These are phyloP conservation scores for Polyodon spathula DNA, from an alignment of 2,113 vertebrate species.

Conservation along the genomic window DNA sequence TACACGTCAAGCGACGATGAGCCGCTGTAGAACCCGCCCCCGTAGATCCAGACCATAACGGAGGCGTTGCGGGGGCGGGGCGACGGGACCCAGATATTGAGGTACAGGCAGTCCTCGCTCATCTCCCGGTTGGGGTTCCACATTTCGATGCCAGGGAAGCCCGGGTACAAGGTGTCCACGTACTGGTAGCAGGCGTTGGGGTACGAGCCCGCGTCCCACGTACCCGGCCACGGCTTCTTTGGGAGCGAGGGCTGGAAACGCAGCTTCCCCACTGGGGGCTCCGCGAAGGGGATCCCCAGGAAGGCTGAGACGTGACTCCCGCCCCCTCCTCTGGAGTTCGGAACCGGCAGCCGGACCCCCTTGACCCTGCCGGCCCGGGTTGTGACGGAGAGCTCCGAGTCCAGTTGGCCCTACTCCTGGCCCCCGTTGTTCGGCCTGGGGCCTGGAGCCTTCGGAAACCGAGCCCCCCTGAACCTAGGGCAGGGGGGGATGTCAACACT, in stretches of 20 bases:
- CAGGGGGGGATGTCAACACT: no score
- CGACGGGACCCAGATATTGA: constrained; percentile 79
- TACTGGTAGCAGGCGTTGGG: constrained; percentile 71
- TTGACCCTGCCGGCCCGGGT: constrained; percentile 58
- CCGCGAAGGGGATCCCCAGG: constrained; percentile 76
- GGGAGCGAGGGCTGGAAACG: constrained; percentile 71
- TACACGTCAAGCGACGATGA: constrained; percentile 82
- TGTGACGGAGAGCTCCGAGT: constrained; percentile 54
- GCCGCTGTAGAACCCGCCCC: constrained; percentile 84
- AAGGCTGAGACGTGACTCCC: constrained; percentile 61
- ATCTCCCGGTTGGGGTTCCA: constrained; percentile 86
- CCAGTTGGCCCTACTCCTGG: no score
- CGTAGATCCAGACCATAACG: constrained; percentile 87
- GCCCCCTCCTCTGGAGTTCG: no score
- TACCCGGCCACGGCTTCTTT: constrained; percentile 56
- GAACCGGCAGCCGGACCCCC: constrained; percentile 52
- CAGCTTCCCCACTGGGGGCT: constrained; percentile 64
- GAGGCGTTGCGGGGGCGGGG: constrained; percentile 58
- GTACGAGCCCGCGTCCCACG: constrained; percentile 56
- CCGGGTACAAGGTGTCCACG: constrained; percentile 71
- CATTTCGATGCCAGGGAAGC: constrained; percentile 79
- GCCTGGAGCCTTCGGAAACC: no score
- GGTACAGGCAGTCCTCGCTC: constrained; percentile 84
- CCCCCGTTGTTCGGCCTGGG: no score
- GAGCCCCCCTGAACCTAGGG: no score